Conservation (phyloP, 2,888 invertebrate genomes). For the Alitta virens region DNA sequence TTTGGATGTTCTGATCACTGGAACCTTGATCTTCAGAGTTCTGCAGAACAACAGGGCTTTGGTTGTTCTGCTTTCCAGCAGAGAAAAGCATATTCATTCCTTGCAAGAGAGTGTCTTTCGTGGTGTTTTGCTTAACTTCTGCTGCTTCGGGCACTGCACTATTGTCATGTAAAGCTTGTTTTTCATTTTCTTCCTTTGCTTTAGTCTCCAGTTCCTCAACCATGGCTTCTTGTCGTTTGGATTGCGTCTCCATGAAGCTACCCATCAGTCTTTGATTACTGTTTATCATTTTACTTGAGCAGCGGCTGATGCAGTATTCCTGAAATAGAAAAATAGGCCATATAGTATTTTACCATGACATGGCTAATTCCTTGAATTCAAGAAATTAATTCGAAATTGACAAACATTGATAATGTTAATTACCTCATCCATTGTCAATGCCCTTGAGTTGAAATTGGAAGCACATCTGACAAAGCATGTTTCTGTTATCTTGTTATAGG, state of each 20-base stretch:
- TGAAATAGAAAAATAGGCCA: background rate
- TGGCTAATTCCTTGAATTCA: no score
- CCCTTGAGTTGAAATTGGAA: conserved; percentile 17
- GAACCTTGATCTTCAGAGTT: no score
- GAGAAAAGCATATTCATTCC: background rate
- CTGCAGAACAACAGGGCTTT: no score
- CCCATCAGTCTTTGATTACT: conserved; percentile 17
- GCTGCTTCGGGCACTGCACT: background rate
- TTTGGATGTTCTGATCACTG: no score
- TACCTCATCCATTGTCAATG: conserved; percentile 11
- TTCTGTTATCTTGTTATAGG: conserved; percentile 21
- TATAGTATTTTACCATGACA: no score
- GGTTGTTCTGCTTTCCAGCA: background rate
- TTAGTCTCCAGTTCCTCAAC: conserved; percentile 9
- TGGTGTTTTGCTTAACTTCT: no score
- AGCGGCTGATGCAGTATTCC: conserved; percentile 13
- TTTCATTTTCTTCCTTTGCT: background rate
- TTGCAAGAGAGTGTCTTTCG: background rate
- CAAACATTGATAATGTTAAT: background rate
- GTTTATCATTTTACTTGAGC: conserved; percentile 17
- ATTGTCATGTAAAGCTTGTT: background rate
- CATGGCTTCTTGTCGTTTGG: conserved; percentile 11
- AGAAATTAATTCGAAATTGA: no score
- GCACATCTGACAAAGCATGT: conserved; percentile 15
- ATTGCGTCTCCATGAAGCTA: conserved; percentile 19